A percentile compares a stretch with the other conserved stretches of the same genome.
These are phyloP conservation scores for Hoplodrina blanda DNA, from an alignment of 2,888 invertebrate species.

Conservation along the genomic window DNA sequence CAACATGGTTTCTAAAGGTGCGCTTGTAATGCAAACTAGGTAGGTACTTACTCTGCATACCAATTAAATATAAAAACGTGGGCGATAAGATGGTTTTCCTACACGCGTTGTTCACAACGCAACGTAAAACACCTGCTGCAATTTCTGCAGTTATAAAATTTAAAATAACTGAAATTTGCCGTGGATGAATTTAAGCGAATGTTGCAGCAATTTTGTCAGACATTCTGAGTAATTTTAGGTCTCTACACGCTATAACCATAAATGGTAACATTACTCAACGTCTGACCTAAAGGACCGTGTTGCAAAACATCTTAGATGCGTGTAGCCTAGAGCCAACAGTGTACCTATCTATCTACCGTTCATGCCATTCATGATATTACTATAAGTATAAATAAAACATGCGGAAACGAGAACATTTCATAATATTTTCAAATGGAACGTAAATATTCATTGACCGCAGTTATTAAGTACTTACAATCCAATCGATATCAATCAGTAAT, in stretches of 20 bases:
- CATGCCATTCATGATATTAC: slow-evolving; percentile 8
- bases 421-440: slow-evolving; percentile 45
- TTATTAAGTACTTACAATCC: slow-evolving; percentile 28
- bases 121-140: slow-evolving; percentile 33
- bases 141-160: slow-evolving; percentile 13
- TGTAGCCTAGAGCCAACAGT: slow-evolving; percentile 33
- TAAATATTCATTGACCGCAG: slow-evolving; percentile 44
- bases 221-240: slow-evolving; percentile 67
- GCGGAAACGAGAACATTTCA: slow-evolving; percentile 41
- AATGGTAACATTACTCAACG: slow-evolving; percentile 65
- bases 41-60: slow-evolving; percentile 35
- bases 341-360: slow-evolving; percentile 18
- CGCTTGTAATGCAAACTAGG: slow-evolving; percentile 11
- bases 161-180: slow-evolving; percentile 29
- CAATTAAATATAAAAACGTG: slow-evolving; percentile 30
- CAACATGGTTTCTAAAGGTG: slow-evolving; percentile 42
- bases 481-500: slow-evolving; percentile 49
- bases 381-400: slow-evolving; percentile 19
- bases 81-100: slow-evolving; percentile 19
- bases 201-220: slow-evolving; percentile 52
- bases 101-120: slow-evolving; percentile 26
- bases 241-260: slow-evolving; percentile 66
- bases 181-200: slow-evolving; percentile 42
- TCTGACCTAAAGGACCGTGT: slow-evolving; percentile 68
- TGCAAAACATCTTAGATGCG: slow-evolving; percentile 65